Conservation (phyloP, 2,797 vertebrate species). For the Cyclura pinguis region DNA sequence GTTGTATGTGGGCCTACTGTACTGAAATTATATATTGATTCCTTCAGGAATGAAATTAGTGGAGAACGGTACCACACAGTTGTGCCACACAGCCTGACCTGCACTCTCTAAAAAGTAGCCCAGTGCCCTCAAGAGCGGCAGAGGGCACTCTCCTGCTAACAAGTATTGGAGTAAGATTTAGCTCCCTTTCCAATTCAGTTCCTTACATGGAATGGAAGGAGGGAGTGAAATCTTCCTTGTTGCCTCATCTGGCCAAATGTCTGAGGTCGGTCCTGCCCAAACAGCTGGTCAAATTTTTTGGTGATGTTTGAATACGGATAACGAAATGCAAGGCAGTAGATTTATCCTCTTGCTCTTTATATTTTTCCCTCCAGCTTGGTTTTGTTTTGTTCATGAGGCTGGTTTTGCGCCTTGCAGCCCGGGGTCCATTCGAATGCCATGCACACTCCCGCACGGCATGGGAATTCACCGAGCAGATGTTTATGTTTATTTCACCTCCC, state of each 20-base stretch:
- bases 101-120: too few relatives aligned
- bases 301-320: neutral
- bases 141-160: too few relatives aligned
- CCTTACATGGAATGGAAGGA: neutral
- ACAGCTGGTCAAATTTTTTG: neutral
- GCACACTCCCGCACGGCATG: conserved; percentile 29
- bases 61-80: too few relatives aligned
- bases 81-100: too few relatives aligned
- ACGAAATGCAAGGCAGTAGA: conserved; percentile 17
- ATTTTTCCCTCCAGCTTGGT: neutral
- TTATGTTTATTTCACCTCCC: conserved; percentile 53
- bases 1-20: too few relatives aligned
- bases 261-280: neutral
- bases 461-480: conserved; percentile 31
- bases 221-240: neutral
- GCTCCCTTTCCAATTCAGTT: neutral
- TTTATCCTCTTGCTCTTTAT: neutral
- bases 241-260: neutral
- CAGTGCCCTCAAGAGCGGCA: too few relatives aligned
- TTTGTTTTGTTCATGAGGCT: neutral
- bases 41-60: too few relatives aligned
- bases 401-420: conserved; percentile 15
- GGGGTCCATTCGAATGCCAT: conserved; percentile 34
- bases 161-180: too few relatives aligned
- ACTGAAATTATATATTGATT: too few relatives aligned